Evolutionary conservation across 2,888 invertebrate species (phyloP), one percentile per base, ranked within the genome.

Genomic region (Leptinotarsa peninsularis): DNA sequence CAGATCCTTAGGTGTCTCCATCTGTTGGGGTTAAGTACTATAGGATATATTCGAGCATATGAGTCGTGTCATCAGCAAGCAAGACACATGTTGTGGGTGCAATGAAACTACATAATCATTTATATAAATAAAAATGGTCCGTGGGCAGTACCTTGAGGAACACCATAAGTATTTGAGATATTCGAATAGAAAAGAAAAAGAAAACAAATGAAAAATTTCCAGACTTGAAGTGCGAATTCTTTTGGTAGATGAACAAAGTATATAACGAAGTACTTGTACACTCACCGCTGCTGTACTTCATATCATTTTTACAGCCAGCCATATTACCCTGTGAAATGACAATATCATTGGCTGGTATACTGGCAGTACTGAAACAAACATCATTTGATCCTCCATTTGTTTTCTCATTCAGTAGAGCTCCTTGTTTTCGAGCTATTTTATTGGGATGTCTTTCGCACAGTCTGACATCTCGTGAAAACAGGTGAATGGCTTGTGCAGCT

Each of bases 401-500:
- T 71, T 81, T 78, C 68, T 74, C 71, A 72, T 73, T 72, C 49
- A 78, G 56, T 27, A 79, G 71, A 76, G 66, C 78, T 58, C 72
- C 78, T 54, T 88, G 87, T 74, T 93, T 94, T 82, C 93, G 90
- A 66, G 94, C 92, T 80, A 94, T 92, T 90, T 95, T 94, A 83
- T 91, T 93, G 14, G 91, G 91, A 82, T 93, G 92, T 76, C 91
- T 91, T 87, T 95, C 96, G 89, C 97, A 97, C 49, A 97, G 90
- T 81, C 92, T 91, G 27, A 96, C 96, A 85, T 96, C 96, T 87
- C 94, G 92, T 76, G 94, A 94, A 86, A 96, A 96, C 77, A 98
- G 89, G 84, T 95, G 94, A 81, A 98, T 93, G 14, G 98, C 97
- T 85, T 94, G 93, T 1, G 95, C 95, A 49, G 98, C 98, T 72